Evolutionary conservation across 1,140 invertebrate species (phyloP), one percentile per base, ranked within the genome.

Genomic region (Drosophila leontia): DNA sequence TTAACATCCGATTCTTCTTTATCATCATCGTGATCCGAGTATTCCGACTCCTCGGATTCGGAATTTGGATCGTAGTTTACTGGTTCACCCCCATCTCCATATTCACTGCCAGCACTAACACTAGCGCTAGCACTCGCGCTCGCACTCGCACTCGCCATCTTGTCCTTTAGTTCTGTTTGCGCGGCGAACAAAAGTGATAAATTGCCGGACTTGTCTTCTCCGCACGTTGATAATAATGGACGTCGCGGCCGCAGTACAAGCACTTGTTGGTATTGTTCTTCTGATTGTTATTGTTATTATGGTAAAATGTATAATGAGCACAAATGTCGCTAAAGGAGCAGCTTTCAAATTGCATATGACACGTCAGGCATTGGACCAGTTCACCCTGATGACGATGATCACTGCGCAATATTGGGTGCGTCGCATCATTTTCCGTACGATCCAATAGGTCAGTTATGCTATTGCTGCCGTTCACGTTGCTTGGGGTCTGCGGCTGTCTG

Each of bases 401-500:
- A 17, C 65, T 47, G 35, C 80, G 78, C 34, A 92, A 51, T 15
- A 88, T 64, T 48, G 75, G 79, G 75, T 84, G 80, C 29, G 86
- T 91, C 45, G 91, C 85, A 82, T 92, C 91, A 55, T 68, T 82
- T 63, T 92, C 91, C 7, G 82, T 79, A 23, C 55, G 53, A 39
- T 64, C 82, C 13, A 47, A 39, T 19, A 15, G 15, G 47, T 69
- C 61, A 32, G 39, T 42, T 62, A 39, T 35, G 29, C 35, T 29
- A 62, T 35, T 35, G 35, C n/a, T 37, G 35, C 5, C 7, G 41
- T 32, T 37, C 23, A 13, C 19, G 8, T 64, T 63, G 17, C 19
- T 56, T 9, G 0, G 35, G 35, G 26, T 17, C 19, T 50, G 44
- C 17, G 41, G 9, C 29, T n/a, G 39, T 59, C 41, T 45, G 29